phyloP scores from a whole-genome alignment of 2,113 vertebrate species.

The Fulica atra region DNA sequence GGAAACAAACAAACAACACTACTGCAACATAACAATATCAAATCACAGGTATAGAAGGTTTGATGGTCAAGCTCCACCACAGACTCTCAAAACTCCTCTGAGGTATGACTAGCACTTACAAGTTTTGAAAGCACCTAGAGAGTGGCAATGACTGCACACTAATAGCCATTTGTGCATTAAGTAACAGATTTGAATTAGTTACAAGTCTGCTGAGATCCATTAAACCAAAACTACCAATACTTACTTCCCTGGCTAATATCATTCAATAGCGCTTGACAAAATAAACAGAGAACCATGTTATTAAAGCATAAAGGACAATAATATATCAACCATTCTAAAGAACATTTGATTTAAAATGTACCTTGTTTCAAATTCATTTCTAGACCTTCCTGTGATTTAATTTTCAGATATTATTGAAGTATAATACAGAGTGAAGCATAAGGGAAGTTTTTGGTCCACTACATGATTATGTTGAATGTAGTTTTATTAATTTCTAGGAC shows the following conservation, averaged over 20 bases:
- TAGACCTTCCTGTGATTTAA: background rate
- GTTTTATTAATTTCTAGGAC: background rate
- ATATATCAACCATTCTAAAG: background rate
- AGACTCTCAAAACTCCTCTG: rapidly evolving
- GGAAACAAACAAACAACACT: background rate
- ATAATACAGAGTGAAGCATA: background rate
- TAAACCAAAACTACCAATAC: background rate
- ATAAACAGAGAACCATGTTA: background rate
- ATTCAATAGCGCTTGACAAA: background rate
- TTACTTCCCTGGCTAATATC: background rate
- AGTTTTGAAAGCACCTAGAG: background rate
- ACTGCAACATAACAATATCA: background rate
- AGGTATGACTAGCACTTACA: background rate
- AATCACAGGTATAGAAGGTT: background rate
- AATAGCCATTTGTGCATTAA: background rate
- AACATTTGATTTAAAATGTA: background rate
- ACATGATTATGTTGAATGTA: background rate
- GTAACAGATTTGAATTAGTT: background rate
- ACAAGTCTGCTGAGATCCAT: background rate
- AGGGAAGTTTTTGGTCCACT: background rate
- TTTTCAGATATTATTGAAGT: background rate
- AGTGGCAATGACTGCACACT: background rate
- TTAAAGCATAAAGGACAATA: background rate
- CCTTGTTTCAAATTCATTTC: background rate
- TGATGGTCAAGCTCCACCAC: background rate